Percentiles rank a stretch among this genome's conserved stretches.
Conservation (phyloP, 2,888 invertebrate species). For the Liposcelis brunnea region DNA sequence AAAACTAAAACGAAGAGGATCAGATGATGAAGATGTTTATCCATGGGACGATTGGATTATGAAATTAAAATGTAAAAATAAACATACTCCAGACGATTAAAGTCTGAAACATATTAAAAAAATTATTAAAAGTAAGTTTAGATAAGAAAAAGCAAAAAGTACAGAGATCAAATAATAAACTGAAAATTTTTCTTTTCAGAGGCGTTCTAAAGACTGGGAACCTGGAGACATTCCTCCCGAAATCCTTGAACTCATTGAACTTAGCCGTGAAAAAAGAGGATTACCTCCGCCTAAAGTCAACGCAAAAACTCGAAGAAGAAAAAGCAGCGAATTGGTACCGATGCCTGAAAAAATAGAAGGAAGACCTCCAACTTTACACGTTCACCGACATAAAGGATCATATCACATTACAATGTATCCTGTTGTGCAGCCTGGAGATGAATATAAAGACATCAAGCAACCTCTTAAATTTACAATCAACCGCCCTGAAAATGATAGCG, state of each 20-base stretch:
- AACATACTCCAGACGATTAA: too few species aligned
- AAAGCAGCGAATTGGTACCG: background rate
- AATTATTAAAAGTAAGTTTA: too few species aligned
- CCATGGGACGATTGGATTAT: constrained; percentile 4
- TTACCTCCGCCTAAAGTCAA: background rate
- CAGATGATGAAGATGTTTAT: background rate
- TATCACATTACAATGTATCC: constrained; percentile 13
- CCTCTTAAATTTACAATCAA: background rate
- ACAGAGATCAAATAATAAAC: too few species aligned
- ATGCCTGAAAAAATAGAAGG: too few species aligned
- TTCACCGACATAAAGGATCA: constrained; percentile 11
- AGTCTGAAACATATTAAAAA: too few species aligned
- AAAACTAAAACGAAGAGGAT: too few species aligned
- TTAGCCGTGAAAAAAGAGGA: background rate
- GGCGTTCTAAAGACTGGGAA: background rate
- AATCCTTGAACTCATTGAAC: background rate
- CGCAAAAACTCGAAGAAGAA: background rate
- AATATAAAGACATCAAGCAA: too few species aligned
- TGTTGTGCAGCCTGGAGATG: background rate
- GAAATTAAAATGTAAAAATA: background rate
- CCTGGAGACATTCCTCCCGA: background rate
- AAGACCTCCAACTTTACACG: constrained; percentile 12
- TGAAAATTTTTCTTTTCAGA: constrained; percentile 1
- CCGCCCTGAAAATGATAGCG: background rate
- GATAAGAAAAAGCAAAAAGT: too few species aligned